phyloP scores from a whole-genome alignment of 2,888 invertebrate genomes.

The Venusia cambrica region DNA sequence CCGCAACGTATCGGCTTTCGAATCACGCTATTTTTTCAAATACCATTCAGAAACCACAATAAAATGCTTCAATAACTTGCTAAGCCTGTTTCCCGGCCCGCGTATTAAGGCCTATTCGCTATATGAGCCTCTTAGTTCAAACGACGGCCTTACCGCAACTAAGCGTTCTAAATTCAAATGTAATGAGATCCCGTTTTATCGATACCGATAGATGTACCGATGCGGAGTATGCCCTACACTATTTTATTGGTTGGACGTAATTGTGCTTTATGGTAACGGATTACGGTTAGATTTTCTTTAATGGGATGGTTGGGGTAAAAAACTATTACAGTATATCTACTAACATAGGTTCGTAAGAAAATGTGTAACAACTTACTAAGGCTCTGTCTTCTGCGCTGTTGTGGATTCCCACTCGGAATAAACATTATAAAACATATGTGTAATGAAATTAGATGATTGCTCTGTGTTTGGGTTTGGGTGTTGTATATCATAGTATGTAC shows the following conservation, averaged over 20 bases:
- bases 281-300: constrained; percentile 2
- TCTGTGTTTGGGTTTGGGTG: no score
- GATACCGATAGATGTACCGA: constrained; percentile 16
- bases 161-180: constrained; percentile 50
- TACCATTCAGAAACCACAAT: constrained; percentile 14
- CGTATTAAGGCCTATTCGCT: constrained; percentile 14
- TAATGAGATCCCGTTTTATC: constrained; percentile 43
- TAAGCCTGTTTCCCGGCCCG: constrained; percentile 6
- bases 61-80: constrained; percentile 16
- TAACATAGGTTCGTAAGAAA: no score
- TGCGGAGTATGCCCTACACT: no score
- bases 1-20: not conserved
- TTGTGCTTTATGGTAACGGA: not conserved
- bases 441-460: no score
- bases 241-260: constrained; percentile 4
- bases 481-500: no score
- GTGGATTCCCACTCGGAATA: no score
- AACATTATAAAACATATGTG: no score
- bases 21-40: constrained; percentile 2
- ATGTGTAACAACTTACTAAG: no score
- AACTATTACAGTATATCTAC: no score
- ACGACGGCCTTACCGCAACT: constrained; percentile 25
- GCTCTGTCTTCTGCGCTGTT: no score
- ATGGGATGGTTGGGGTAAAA: not conserved
- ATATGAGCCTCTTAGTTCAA: constrained; percentile 20